Conservation (phyloP, 2,113 vertebrate species). For the Irena cyanogastra region DNA sequence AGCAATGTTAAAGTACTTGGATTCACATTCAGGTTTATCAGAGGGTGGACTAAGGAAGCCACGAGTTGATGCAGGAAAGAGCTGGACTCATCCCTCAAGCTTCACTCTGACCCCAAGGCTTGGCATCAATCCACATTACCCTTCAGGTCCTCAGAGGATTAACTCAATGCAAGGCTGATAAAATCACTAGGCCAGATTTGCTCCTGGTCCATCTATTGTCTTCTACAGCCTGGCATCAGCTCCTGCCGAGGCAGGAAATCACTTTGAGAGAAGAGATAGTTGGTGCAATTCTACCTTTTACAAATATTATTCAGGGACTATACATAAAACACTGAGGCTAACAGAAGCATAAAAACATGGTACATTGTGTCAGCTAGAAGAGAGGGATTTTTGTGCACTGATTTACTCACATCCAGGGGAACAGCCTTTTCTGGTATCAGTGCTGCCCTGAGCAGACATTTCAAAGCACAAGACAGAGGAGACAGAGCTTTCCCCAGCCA, state of each 20-base stretch:
- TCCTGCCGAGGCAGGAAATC: background rate
- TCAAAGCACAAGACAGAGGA: background rate
- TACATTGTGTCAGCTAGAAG: background rate
- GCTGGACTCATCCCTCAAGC: background rate
- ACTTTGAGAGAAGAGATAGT: background rate
- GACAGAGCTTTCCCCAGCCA: background rate
- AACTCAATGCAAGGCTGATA: background rate
- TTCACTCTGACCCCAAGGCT: background rate
- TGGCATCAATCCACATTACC: background rate
- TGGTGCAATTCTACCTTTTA: background rate
- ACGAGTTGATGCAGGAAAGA: background rate
- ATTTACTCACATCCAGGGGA: background rate
- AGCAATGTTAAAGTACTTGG: background rate
- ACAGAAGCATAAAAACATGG: background rate
- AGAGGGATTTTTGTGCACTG: background rate
- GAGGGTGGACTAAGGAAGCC: background rate
- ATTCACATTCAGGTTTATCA: background rate
- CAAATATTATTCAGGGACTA: background rate
- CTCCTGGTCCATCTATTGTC: background rate
- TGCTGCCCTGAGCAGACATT: background rate
- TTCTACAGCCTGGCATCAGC: rapidly evolving
- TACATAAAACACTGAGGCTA: background rate
- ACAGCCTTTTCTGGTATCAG: background rate
- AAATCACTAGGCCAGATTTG: background rate
- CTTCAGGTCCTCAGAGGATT: background rate